These are phyloP conservation scores for Drosophila azteca DNA, from an alignment of 1,140 invertebrate species.

Conservation along the genomic window DNA sequence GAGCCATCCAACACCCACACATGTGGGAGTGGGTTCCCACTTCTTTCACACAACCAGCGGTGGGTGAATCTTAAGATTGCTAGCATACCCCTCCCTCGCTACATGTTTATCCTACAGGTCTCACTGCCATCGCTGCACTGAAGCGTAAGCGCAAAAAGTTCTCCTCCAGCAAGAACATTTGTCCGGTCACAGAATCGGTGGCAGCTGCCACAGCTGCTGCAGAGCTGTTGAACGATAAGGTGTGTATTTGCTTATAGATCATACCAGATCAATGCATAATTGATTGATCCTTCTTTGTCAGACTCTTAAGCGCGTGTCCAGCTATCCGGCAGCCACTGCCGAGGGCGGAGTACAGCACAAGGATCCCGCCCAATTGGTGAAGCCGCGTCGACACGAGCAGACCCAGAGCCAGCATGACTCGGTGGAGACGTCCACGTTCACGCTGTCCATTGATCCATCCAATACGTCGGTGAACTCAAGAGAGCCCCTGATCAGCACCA, in stretches of 20 bases:
- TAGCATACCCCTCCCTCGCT: neutral
- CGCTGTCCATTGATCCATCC: constrained; percentile 80
- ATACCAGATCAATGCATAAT: neutral
- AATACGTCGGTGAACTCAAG: constrained; percentile 82
- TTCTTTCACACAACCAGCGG: constrained; percentile 79
- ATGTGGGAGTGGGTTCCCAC: constrained; percentile 61
- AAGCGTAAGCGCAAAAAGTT: constrained; percentile 92
- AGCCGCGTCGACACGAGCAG: constrained; percentile 84
- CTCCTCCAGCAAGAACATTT: constrained; percentile 89
- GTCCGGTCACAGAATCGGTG: constrained; percentile 84
- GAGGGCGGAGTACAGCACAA: constrained; percentile 68
- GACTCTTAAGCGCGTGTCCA: constrained; percentile 80
- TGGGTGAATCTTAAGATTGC: constrained; percentile 3
- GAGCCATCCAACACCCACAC: constrained; percentile 18
- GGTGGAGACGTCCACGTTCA: constrained; percentile 78
- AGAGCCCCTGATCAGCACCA: constrained; percentile 77
- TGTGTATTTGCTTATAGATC: neutral
- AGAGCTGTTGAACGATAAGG: constrained; percentile 65
- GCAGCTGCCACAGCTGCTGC: constrained; percentile 61
- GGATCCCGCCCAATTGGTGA: constrained; percentile 69
- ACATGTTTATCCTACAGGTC: constrained; percentile 52
- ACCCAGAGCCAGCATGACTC: constrained; percentile 85
- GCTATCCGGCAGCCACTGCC: constrained; percentile 73
- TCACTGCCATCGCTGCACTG: constrained; percentile 88
- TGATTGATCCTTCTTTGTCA: neutral